Percentiles rank a stretch among this genome's conserved stretches.
Evolutionary conservation across 2,113 vertebrate species (phyloP).

Genomic region (Alosa alosa): DNA sequence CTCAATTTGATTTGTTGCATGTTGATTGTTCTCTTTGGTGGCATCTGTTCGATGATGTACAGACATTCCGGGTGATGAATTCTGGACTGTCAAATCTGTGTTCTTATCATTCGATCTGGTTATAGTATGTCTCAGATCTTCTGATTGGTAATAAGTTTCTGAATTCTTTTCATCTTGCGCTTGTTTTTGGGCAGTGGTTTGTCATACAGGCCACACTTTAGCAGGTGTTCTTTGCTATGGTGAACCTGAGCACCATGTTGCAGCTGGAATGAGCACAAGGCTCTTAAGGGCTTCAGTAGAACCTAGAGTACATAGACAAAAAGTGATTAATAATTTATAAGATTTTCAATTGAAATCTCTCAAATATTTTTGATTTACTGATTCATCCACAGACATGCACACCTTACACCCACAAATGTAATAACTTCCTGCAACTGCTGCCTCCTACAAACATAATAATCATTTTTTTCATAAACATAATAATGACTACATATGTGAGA

Average conservation of each 20-base stretch:
- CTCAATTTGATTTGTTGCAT: too few species aligned
- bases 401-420: not conserved
- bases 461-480: too few species aligned
- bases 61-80: too few species aligned
- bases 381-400: not conserved
- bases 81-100: not conserved
- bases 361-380: not conserved
- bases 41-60: not conserved
- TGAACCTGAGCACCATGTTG: conserved; percentile 93
- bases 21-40: not conserved
- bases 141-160: conserved; percentile 85
- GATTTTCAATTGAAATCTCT: not conserved
- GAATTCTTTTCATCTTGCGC: conserved; percentile 95
- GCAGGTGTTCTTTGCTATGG: conserved; percentile 94
- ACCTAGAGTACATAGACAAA: conserved; percentile 68
- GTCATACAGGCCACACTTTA: conserved; percentile 88
- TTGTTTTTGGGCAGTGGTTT: conserved; percentile 97
- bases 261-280: conserved; percentile 95
- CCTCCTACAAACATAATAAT: too few species aligned
- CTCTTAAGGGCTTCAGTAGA: conserved; percentile 86
- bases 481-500: too few species aligned
- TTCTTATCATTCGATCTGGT: not conserved
- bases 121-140: conserved; percentile 72
- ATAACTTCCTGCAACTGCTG: too few species aligned
- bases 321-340: not conserved